A percentile compares a stretch with the other conserved stretches of the same genome.
These are phyloP conservation scores for Todiramphus chloris DNA, from an alignment of 2,113 vertebrate genomes.

Conservation along the genomic window DNA sequence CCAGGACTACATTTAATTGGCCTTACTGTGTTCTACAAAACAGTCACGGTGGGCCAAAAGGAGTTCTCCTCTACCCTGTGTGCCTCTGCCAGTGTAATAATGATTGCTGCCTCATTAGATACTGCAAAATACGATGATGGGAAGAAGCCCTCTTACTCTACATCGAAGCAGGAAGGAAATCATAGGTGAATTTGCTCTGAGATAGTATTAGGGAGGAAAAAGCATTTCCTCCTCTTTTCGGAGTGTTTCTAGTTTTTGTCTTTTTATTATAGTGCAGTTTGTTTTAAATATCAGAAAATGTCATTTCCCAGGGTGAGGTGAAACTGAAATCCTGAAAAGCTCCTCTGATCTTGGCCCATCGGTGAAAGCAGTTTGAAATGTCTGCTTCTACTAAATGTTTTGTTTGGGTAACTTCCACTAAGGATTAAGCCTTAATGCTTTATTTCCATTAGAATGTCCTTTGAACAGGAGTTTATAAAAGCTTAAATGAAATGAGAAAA, in stretches of 20 bases:
- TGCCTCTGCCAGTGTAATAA: background rate
- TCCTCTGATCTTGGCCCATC: conserved; percentile 27
- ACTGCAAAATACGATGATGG: background rate
- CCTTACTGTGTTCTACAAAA: background rate
- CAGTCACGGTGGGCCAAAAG: background rate
- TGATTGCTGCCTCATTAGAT: background rate
- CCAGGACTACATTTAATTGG: background rate
- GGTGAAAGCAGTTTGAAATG: conserved; percentile 30
- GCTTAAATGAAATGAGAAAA: conserved; percentile 41
- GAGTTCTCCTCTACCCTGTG: background rate
- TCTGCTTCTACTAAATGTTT: conserved; percentile 32
- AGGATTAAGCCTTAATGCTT: conserved; percentile 35
- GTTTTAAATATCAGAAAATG: background rate
- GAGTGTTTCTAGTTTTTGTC: background rate
- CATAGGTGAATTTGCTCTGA: background rate
- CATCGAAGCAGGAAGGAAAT: background rate
- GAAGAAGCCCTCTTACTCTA: background rate
- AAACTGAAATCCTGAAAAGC: conserved; percentile 22
- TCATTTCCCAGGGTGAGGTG: conserved; percentile 18
- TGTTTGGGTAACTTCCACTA: conserved; percentile 49
- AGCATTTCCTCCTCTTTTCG: background rate
- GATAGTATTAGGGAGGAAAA: background rate
- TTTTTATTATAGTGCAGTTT: background rate
- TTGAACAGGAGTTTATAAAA: conserved; percentile 32
- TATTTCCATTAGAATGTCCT: conserved; percentile 53